Evolutionary conservation across 2,113 vertebrate genomes (phyloP).

Genomic region (Mormyrus lacerda): DNA sequence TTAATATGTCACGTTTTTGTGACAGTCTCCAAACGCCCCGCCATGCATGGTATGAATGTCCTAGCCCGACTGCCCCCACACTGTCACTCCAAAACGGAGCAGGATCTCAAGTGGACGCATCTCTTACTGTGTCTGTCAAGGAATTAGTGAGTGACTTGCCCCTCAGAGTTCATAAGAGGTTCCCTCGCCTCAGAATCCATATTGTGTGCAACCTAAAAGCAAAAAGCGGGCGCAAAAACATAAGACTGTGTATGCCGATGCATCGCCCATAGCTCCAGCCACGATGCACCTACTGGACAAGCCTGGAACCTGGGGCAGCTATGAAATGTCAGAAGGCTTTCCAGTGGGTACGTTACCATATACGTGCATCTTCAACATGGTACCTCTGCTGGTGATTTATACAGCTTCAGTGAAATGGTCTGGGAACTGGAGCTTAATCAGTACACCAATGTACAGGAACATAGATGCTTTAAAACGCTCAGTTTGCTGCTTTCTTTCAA

Average conservation of each 20-base stretch:
- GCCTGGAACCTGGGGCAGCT: constrained; percentile 62
- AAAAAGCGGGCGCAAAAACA: constrained; percentile 33
- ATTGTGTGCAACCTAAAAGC: constrained; percentile 57
- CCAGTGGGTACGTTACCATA: constrained; percentile 63
- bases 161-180: not conserved
- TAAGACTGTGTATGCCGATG: constrained; percentile 44
- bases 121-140: not conserved
- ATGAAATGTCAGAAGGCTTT: constrained; percentile 62
- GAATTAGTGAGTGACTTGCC: not conserved
- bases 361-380: constrained; percentile 2
- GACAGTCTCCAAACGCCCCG: not conserved
- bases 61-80: too few species aligned
- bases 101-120: not conserved
- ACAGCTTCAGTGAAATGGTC: not conserved
- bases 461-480: not conserved
- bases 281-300: constrained; percentile 67
- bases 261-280: constrained; percentile 55
- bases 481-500: not conserved
- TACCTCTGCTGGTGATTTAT: not conserved
- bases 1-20: not conserved
- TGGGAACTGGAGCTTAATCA: not conserved
- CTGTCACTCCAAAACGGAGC: not conserved
- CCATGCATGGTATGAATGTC: not conserved
- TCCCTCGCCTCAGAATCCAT: constrained; percentile 13
- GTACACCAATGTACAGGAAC: not conserved